These are phyloP conservation scores for Acromyrmex echinatior DNA, from an alignment of 1,140 invertebrate species.

Conservation along the genomic window DNA sequence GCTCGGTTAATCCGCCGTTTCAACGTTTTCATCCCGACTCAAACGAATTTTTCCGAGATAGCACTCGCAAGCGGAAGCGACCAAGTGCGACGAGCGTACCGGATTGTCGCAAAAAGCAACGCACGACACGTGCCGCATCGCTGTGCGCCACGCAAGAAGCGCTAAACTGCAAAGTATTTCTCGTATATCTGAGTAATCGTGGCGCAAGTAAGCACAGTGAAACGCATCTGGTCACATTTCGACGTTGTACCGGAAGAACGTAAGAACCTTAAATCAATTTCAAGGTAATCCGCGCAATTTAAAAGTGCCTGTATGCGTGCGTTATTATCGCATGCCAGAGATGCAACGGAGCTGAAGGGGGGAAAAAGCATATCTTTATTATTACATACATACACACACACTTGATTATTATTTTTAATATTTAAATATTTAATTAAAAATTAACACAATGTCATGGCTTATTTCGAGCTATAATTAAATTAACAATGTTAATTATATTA, in stretches of 20 bases:
- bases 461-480: no score
- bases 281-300: slow-evolving; percentile 32
- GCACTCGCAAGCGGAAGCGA: slow-evolving; percentile 30
- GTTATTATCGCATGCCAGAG: slow-evolving; percentile 14
- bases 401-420: not conserved
- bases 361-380: not conserved
- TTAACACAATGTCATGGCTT: no score
- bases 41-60: not conserved
- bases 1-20: slow-evolving; percentile 2
- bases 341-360: not conserved
- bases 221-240: slow-evolving; percentile 52
- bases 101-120: slow-evolving; percentile 45
- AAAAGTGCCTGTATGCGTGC: not conserved
- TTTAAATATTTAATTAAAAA: not conserved
- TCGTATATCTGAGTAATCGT: slow-evolving; percentile 23
- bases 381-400: not conserved
- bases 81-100: slow-evolving; percentile 16
- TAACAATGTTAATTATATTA: no score
- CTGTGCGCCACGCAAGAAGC: slow-evolving; percentile 42
- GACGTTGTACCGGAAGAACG: slow-evolving; percentile 62
- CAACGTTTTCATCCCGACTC: not conserved
- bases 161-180: slow-evolving; percentile 35
- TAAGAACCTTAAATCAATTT: slow-evolving; percentile 44
- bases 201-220: slow-evolving; percentile 23
- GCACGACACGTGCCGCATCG: slow-evolving; percentile 50